Evolutionary conservation across 2,113 vertebrate species (phyloP).

Genomic region (Noctilio leporinus): DNA sequence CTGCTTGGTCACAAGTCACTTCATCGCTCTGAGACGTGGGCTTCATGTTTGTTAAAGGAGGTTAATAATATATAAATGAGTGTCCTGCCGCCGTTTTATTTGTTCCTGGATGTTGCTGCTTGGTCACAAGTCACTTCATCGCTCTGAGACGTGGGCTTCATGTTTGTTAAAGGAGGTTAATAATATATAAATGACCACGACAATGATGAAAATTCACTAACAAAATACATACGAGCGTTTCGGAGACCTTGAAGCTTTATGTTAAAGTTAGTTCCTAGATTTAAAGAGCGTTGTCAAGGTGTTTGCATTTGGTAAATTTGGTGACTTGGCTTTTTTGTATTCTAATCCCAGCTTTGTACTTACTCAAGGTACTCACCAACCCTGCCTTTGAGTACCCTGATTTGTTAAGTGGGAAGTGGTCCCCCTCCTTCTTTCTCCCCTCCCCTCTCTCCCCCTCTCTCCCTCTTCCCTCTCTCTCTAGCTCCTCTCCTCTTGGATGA

Average conservation of each 20-base stretch:
- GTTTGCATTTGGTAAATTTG: not conserved
- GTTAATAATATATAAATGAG: not conserved
- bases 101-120: not conserved
- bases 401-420: not conserved
- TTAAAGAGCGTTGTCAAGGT: not conserved
- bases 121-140: not conserved
- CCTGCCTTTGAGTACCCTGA: not conserved
- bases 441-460: not conserved
- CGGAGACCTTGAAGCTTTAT: not conserved
- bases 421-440: not conserved
- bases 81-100: too few species aligned
- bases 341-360: not conserved
- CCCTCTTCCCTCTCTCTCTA: not conserved
- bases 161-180: not conserved
- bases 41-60: not conserved
- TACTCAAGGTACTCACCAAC: too few species aligned
- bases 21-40: not conserved
- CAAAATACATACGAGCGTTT: not conserved
- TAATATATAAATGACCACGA: not conserved
- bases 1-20: not conserved
- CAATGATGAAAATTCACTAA: not conserved
- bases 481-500: not conserved
- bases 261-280: not conserved
- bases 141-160: not conserved
- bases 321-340: not conserved